Evolutionary conservation across 2,888 invertebrate genomes (phyloP).

Genomic region (Papilio gigon): DNA sequence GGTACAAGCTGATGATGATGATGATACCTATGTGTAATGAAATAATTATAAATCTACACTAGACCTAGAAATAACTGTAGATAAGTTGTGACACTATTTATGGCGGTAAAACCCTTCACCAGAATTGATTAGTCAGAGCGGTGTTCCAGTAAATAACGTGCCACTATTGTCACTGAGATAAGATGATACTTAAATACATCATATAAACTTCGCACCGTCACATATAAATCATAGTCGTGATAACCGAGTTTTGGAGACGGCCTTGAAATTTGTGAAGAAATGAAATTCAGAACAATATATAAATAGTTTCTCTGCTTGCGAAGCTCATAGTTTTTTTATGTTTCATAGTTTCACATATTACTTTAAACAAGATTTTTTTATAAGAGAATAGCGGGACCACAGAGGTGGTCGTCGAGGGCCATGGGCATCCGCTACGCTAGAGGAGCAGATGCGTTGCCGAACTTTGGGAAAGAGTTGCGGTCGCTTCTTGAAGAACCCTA

Average conservation of each 20-base stretch:
- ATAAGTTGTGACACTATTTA: slow-evolving; percentile 69
- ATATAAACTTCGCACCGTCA: slow-evolving; percentile 44
- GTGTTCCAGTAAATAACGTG: slow-evolving; percentile 61
- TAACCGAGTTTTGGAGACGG: neutral
- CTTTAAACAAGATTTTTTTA: no score
- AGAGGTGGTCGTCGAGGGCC: no score
- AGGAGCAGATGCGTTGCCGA: no score
- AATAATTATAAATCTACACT: neutral
- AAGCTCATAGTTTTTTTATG: no score
- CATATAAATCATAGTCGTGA: slow-evolving; percentile 11
- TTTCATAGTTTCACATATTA: no score
- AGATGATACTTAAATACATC: slow-evolving; percentile 53
- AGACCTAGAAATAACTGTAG: slow-evolving; percentile 48
- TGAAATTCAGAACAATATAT: neutral
- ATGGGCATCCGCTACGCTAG: no score
- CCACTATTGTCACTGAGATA: slow-evolving; percentile 64
- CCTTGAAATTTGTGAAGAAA: neutral
- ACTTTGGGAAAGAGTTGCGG: no score
- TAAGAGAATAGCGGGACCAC: no score
- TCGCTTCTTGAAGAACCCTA: no score
- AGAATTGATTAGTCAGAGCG: slow-evolving; percentile 69
- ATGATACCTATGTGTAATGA: neutral
- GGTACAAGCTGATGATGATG: no score
- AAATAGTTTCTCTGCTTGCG: neutral
- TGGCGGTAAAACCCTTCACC: slow-evolving; percentile 60